These are phyloP conservation scores for Malthinus seriepunctatus DNA, from an alignment of 2,888 invertebrate species.

Conservation along the genomic window DNA sequence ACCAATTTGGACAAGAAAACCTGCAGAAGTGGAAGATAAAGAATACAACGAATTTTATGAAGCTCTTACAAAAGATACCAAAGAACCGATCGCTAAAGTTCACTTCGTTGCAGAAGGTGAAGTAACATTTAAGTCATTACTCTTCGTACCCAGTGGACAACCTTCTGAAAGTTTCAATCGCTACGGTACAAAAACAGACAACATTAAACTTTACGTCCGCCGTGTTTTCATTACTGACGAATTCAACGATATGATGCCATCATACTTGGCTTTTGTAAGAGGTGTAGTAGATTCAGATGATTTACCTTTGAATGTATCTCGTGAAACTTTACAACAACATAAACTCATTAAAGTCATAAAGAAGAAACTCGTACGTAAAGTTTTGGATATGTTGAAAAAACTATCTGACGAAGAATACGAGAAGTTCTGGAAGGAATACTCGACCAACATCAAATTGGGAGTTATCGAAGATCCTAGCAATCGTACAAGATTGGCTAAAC, in stretches of 20 bases:
- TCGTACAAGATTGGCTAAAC: conserved; percentile 92
- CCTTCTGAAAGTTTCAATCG: conserved; percentile 94
- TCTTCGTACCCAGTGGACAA: conserved; percentile 90
- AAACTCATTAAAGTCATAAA: conserved; percentile 98
- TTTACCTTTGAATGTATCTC: conserved; percentile 95
- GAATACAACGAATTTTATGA: conserved; percentile 98
- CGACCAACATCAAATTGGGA: conserved; percentile 83
- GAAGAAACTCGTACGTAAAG: conserved; percentile 97
- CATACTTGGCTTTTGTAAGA: conserved; percentile 91
- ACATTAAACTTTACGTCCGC: conserved; percentile 95
- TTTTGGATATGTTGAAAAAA: conserved; percentile 97
- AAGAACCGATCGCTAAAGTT: conserved; percentile 81
- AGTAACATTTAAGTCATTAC: conserved; percentile 95
- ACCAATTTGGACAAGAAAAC: conserved; percentile 97
- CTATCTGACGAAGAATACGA: conserved; percentile 86
- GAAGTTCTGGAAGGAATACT: conserved; percentile 98
- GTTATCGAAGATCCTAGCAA: conserved; percentile 98
- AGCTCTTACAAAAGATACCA: conserved; percentile 86
- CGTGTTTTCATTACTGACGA: conserved; percentile 99
- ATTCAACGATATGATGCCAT: conserved; percentile 99
- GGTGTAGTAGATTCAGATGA: conserved; percentile 99
- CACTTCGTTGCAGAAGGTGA: conserved; percentile 99
- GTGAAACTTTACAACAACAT: conserved; percentile 98
- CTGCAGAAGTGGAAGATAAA: conserved; percentile 77
- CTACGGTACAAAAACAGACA: conserved; percentile 92